Conservation (phyloP, 1,140 invertebrate species). For the Sycobia sp. region DNA sequence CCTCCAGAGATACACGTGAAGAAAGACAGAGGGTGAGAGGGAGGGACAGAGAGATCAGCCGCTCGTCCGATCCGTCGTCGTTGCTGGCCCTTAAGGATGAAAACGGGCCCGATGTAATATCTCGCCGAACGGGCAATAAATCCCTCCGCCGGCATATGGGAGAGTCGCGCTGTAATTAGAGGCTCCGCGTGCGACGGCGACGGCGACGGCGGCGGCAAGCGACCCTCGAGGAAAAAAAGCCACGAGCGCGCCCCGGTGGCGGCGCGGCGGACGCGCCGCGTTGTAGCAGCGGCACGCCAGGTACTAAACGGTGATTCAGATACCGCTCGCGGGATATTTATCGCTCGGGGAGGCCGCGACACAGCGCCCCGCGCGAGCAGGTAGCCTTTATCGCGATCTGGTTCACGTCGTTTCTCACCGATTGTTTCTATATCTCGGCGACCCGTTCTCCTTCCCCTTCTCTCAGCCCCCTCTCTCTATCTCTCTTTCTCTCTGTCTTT, state of each 20-base stretch:
- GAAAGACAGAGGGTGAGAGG: no score
- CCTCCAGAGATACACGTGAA: no score
- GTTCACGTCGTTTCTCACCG: slow-evolving; percentile 22
- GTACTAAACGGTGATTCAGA: slow-evolving; percentile 32
- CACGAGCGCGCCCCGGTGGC: not conserved
- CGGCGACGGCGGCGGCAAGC: no score
- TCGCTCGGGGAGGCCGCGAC: slow-evolving; percentile 10
- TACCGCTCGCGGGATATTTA: slow-evolving; percentile 34
- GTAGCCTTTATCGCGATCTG: slow-evolving; percentile 28
- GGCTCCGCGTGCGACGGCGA: no score
- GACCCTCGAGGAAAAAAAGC: no score
- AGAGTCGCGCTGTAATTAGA: no score
- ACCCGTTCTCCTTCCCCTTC: not conserved
- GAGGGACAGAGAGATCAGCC: no score
- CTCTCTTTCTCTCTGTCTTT: not conserved
- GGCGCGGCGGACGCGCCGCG: not conserved
- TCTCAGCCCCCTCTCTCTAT: not conserved
- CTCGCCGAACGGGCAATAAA: no score
- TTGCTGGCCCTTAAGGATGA: no score
- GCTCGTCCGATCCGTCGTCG: no score
- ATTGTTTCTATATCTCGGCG: slow-evolving; percentile 25
- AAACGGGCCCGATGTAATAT: no score
- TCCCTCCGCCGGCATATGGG: not conserved
- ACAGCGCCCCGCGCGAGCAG: not conserved
- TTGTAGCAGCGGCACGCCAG: not conserved